phyloP scores from a whole-genome alignment of 2,113 vertebrate species.

The Menura novaehollandiae region DNA sequence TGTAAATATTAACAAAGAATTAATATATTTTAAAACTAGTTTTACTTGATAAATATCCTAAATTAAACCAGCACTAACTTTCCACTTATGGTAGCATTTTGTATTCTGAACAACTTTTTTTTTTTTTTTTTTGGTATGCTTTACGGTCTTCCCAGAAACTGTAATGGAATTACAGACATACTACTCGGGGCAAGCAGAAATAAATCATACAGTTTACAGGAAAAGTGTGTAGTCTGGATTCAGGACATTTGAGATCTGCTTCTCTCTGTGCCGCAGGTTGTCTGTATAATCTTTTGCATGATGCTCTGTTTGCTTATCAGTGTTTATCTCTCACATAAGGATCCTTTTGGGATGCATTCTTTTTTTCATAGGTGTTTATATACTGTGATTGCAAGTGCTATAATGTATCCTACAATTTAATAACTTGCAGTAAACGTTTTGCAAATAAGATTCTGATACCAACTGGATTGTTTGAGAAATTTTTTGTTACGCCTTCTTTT shows the following conservation, averaged over 20 bases:
- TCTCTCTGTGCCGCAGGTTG: background rate
- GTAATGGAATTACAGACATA: background rate
- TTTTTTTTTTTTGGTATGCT: background rate
- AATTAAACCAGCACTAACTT: background rate
- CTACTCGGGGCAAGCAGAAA: background rate
- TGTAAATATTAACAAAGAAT: background rate
- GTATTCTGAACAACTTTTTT: background rate
- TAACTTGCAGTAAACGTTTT: background rate
- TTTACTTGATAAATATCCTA: background rate
- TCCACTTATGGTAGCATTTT: background rate
- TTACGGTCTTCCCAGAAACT: background rate
- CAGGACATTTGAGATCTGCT: background rate
- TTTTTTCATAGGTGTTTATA: background rate
- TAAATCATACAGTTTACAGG: background rate
- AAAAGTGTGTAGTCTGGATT: background rate
- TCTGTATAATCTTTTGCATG: background rate
- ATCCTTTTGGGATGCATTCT: background rate
- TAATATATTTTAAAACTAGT: background rate
- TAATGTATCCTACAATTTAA: background rate
- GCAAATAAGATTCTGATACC: background rate
- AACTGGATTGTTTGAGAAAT: background rate
- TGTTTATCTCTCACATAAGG: background rate
- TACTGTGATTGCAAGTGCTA: background rate
- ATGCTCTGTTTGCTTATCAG: background rate
- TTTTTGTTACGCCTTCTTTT: background rate